phyloP scores from a whole-genome alignment of 2,797 vertebrate species.

The Poecilia velifera region DNA sequence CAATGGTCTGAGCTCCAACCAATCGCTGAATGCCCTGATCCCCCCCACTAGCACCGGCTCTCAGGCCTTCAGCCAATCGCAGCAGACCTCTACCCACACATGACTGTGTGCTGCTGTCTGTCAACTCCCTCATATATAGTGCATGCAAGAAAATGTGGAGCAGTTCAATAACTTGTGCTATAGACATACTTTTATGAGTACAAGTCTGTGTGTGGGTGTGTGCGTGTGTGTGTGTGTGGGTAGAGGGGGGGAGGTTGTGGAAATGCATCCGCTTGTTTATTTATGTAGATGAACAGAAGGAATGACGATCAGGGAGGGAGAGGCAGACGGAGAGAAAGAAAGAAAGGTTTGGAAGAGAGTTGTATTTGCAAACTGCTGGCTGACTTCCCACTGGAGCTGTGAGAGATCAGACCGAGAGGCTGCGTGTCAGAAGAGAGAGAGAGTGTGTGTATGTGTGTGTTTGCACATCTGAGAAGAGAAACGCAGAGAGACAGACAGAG shows the following conservation, averaged over 20 bases:
- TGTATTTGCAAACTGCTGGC: slow-evolving; percentile 78
- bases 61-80: slow-evolving; percentile 82
- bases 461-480: slow-evolving; percentile 32
- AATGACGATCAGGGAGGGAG: slow-evolving; percentile 27
- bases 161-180: slow-evolving; percentile 84
- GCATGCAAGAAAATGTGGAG: slow-evolving; percentile 89
- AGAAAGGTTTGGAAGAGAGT: slow-evolving; percentile 71
- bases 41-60: slow-evolving; percentile 65
- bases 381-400: slow-evolving; percentile 73
- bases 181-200: slow-evolving; percentile 55
- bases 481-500: slow-evolving; percentile 33
- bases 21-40: slow-evolving; percentile 78
- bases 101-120: slow-evolving; percentile 91
- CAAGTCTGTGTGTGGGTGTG: slow-evolving; percentile 17
- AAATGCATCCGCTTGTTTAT: slow-evolving; percentile 67
- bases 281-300: slow-evolving; percentile 45
- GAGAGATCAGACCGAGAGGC: slow-evolving; percentile 61
- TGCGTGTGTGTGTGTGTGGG: slow-evolving; percentile 20
- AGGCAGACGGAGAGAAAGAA: slow-evolving; percentile 22
- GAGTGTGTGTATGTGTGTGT: slow-evolving; percentile 17
- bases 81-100: slow-evolving; percentile 76
- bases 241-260: slow-evolving; percentile 29
- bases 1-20: slow-evolving; percentile 83
- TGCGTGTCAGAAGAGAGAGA: slow-evolving; percentile 42
- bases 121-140: slow-evolving; percentile 95